Conservation (phyloP, 2,113 vertebrate species). For the Verasper variegatus region DNA sequence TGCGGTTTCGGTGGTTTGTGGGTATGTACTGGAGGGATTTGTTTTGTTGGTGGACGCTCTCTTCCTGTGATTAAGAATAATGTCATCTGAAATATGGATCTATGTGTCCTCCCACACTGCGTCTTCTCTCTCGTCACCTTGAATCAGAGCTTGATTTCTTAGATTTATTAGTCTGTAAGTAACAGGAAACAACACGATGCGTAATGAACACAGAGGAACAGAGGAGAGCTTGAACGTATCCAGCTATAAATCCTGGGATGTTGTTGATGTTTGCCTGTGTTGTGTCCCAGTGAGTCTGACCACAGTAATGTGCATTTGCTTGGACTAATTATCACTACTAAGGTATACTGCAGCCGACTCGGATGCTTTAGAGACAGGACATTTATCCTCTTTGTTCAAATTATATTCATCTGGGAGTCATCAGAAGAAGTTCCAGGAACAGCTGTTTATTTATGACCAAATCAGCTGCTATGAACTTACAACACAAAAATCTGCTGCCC, state of each 20-base stretch:
- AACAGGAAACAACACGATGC: conserved; percentile 54
- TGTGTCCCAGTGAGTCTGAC: conserved; percentile 18
- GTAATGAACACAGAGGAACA: conserved; percentile 44
- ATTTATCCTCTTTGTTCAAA: conserved; percentile 6
- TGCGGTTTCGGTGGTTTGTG: conserved; percentile 52
- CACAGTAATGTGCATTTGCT: conserved; percentile 22
- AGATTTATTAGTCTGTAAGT: conserved; percentile 43
- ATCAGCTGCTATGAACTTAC: not conserved
- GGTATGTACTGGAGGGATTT: conserved; percentile 33
- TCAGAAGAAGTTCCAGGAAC: conserved; percentile 12
- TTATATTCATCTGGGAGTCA: not conserved
- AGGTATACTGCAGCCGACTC: not conserved
- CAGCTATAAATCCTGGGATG: not conserved
- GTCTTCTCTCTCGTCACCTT: conserved; percentile 67
- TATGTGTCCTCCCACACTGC: conserved; percentile 32
- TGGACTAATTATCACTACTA: conserved; percentile 4
- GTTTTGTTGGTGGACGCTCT: conserved; percentile 60
- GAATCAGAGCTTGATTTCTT: conserved; percentile 61
- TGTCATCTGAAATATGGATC: conserved; percentile 48
- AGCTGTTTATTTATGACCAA: conserved; percentile 27
- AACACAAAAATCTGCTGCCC: not conserved
- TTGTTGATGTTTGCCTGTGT: conserved; percentile 3
- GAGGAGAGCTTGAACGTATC: conserved; percentile 11
- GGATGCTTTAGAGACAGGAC: not conserved
- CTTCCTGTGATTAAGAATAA: conserved; percentile 62